phyloP scores from a whole-genome alignment of 53 echinoderm and acorn worm genomes.

The Luidia sarsii region DNA sequence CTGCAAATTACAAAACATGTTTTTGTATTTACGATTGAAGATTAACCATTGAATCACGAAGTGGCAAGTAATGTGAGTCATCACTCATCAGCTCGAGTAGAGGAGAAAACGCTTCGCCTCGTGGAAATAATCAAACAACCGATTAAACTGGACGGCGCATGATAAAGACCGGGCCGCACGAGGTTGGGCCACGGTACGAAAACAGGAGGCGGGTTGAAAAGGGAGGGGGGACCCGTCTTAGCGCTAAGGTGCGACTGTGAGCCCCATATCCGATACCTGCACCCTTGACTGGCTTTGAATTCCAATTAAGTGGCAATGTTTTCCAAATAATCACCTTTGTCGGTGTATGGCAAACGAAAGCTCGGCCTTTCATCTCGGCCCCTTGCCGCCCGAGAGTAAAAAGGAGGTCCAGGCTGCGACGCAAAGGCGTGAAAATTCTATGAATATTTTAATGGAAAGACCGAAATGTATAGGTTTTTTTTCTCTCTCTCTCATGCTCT shows the following conservation, averaged over 20 bases:
- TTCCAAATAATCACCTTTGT: slow-evolving; percentile 31
- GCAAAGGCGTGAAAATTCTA: background rate
- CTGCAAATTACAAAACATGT: too few relatives aligned
- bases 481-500: too few relatives aligned
- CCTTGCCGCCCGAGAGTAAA: slow-evolving; percentile 8
- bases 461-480: too few relatives aligned
- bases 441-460: background rate
- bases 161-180: too few relatives aligned
- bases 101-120: too few relatives aligned
- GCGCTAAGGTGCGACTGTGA: slow-evolving; percentile 26
- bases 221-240: too few relatives aligned
- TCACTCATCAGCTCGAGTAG: too few relatives aligned
- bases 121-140: too few relatives aligned
- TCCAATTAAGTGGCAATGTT: slow-evolving; percentile 25
- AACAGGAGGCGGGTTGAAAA: slow-evolving; percentile 30
- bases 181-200: background rate
- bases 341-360: slow-evolving; percentile 1
- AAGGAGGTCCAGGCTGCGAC: background rate
- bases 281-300: slow-evolving; percentile 7
- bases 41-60: too few relatives aligned
- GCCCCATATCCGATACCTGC: slow-evolving; percentile 33
- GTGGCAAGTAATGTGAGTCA: too few relatives aligned
- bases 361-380: background rate
- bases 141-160: too few relatives aligned
- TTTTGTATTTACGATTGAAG: too few relatives aligned